A percentile compares a stretch with the other conserved stretches of the same genome.
Conservation (phyloP, 2,113 vertebrate species). For the Aythya baeri region DNA sequence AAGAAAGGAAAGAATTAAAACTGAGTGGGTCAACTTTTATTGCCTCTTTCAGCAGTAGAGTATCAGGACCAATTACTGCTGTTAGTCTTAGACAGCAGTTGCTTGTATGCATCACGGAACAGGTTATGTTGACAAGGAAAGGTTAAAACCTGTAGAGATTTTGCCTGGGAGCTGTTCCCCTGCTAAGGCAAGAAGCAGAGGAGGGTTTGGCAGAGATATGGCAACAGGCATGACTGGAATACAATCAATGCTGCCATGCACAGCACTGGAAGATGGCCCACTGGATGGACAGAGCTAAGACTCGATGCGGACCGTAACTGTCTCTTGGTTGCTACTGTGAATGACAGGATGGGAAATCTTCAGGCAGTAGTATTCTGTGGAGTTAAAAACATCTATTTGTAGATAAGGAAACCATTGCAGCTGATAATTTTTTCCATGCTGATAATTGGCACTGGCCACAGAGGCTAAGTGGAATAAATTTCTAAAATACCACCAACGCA, state of each 20-base stretch:
- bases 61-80: background rate
- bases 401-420: background rate
- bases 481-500: background rate
- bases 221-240: background rate
- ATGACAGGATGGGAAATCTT: background rate
- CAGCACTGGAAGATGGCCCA: background rate
- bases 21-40: background rate
- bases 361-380: background rate
- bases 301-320: too few species aligned
- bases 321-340: background rate
- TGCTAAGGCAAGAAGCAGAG: background rate
- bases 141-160: background rate
- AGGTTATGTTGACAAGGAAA: background rate
- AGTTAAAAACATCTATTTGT: background rate
- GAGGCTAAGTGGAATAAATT: background rate
- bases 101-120: background rate
- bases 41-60: background rate
- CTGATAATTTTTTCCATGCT: accelerated
- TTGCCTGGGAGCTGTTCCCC: background rate
- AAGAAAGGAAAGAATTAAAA: background rate
- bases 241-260: too few species aligned
- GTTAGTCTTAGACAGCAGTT: background rate
- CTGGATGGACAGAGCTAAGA: background rate
- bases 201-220: background rate
- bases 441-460: background rate